Evolutionary conservation across 2,888 invertebrate genomes (phyloP), one percentile per base, ranked within the genome.

Genomic region (Creontiades dilutus): DNA sequence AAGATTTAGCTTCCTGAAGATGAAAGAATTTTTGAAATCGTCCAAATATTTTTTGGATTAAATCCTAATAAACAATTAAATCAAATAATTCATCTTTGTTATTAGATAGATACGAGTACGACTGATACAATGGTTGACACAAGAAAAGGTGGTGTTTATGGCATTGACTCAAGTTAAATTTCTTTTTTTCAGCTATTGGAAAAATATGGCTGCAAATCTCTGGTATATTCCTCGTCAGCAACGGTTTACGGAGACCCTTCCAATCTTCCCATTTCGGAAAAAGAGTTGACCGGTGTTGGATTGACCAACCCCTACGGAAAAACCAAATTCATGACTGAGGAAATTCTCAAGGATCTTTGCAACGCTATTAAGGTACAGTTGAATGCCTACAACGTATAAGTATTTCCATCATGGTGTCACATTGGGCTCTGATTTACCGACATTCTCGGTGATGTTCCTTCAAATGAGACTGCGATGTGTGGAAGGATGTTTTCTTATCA

Each of bases 261-360:
- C 92, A 95, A 95, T 92, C 94, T 99, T 91, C 99, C 99, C 0
- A 94, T 99, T 81, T 96, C 96, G 92, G 99, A 99, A 94, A 94
- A 94, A 0, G 97, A 97, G 93, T 96, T 96, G 47, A 97, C 96
- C 0, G 98, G 98, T 0, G 94, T 94, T 86, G 96, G 97, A 61
- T 96, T 98, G 92, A 97, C 98, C 86, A 97, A 97, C 94, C 98
- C 99, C 3, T 99, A 99, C 94, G 99, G 98, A 89, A 96, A 96
- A 93, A 97, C 98, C 68, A 99, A 99, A 94, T 98, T 95, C 93
- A 97, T 98, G 94, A 97, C 98, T 91, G 99, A 99, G 94, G 97
- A 98, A 94, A 98, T 99, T 92, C 95, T 99, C 93, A 96, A 96
- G 93, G 98, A 99, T 93, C 93, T 98, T 11, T 96, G 96, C 92